A percentile compares a stretch with the other conserved stretches of the same genome.
Conservation (phyloP, 1,140 invertebrate genomes). For the Bradynema listronoti region DNA sequence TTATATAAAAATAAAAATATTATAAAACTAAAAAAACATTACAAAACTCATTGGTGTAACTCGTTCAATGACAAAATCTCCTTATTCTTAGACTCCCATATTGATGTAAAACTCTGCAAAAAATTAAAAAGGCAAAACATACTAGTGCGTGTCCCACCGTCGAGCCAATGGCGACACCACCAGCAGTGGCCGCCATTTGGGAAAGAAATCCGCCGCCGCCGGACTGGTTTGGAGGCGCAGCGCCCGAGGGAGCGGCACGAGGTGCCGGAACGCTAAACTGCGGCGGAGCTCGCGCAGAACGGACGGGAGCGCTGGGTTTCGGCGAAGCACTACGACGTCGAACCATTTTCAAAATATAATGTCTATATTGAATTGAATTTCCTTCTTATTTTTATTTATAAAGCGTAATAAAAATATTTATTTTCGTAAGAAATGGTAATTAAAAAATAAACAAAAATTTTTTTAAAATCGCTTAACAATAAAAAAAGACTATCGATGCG, state of each 20-base stretch:
- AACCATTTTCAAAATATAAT: too few species aligned
- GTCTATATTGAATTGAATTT: too few species aligned
- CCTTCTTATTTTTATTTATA: too few species aligned
- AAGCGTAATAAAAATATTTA: too few species aligned
- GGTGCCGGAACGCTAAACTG: conserved; percentile 50
- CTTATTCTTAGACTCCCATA: not conserved
- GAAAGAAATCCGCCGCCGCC: not conserved
- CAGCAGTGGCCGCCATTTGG: conserved; percentile 55
- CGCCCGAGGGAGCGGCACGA: conserved; percentile 50
- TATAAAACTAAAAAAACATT: not conserved
- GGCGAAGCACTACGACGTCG: conserved; percentile 34
- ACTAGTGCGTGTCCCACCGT: conserved; percentile 33
- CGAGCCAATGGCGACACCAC: conserved; percentile 58
- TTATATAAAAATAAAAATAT: not conserved
- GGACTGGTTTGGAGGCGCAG: not conserved
- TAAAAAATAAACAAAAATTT: too few species aligned
- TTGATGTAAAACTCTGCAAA: not conserved
- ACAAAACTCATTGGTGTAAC: not conserved
- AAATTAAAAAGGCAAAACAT: too few species aligned
- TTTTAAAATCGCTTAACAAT: too few species aligned
- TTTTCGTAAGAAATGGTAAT: too few species aligned
- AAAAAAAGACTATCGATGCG: too few species aligned
- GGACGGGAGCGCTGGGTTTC: conserved; percentile 30
- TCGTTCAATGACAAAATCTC: not conserved
- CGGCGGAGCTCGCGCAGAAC: conserved; percentile 18